Conservation (phyloP, 2,797 vertebrate genomes). For the Gymnodraco acuticeps region DNA sequence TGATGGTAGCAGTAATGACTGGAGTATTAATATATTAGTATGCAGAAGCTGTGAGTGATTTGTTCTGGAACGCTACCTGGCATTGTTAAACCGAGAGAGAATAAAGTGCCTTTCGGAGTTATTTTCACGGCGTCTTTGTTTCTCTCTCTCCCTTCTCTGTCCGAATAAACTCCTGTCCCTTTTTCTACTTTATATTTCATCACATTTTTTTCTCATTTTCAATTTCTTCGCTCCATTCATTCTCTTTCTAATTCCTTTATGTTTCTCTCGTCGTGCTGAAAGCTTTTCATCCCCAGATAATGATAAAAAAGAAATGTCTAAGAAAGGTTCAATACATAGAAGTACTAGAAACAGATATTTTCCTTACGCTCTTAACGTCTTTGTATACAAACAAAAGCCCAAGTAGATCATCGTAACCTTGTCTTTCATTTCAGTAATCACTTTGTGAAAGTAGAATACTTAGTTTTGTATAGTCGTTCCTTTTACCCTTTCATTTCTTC, state of each 20-base stretch:
- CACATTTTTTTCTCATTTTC: conserved; percentile 26
- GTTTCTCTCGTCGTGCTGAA: conserved; percentile 12
- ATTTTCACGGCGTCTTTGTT: conserved; percentile 42
- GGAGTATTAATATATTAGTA: conserved; percentile 66
- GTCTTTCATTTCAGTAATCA: conserved; percentile 8
- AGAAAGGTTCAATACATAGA: conserved; percentile 12
- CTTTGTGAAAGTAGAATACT: conserved; percentile 21
- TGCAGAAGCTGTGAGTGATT: conserved; percentile 66
- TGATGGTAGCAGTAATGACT: conserved; percentile 68
- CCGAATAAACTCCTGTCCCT: conserved; percentile 32
- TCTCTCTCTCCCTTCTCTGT: conserved; percentile 22
- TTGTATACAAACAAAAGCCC: background rate
- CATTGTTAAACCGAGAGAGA: conserved; percentile 56
- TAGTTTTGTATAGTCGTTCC: conserved; percentile 12
- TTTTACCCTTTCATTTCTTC: conserved; percentile 1
- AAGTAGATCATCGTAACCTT: background rate
- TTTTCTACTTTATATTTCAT: conserved; percentile 24
- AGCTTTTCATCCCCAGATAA: conserved; percentile 22
- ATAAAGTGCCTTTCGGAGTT: conserved; percentile 56
- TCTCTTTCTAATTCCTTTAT: conserved; percentile 27
- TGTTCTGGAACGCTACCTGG: conserved; percentile 56
- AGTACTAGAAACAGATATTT: conserved; percentile 7
- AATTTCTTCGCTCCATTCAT: conserved; percentile 32
- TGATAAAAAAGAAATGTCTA: background rate
- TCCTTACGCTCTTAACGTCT: background rate